phyloP scores from a whole-genome alignment of 2,797 vertebrate species.

The Echeneis naucrates region DNA sequence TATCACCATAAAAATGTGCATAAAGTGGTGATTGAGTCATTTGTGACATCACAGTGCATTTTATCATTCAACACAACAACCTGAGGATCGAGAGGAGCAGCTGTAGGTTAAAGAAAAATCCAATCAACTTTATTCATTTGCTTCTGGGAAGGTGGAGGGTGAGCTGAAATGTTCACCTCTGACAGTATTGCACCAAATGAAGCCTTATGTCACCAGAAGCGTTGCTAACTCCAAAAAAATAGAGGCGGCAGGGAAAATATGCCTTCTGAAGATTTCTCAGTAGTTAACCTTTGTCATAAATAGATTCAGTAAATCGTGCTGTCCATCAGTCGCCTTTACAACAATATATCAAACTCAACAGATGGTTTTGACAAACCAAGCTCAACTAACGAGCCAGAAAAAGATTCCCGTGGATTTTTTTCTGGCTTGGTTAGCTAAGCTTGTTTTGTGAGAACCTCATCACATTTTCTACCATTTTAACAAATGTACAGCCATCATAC shows the following conservation, averaged over 20 bases:
- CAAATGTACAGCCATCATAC: slow-evolving; percentile 59
- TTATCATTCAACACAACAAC: not conserved
- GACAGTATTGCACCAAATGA: slow-evolving; percentile 84
- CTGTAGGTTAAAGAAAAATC: slow-evolving; percentile 16
- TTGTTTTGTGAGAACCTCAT: slow-evolving; percentile 19
- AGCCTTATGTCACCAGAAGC: slow-evolving; percentile 75
- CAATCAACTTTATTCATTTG: slow-evolving; percentile 70
- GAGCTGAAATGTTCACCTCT: slow-evolving; percentile 34
- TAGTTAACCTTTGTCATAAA: slow-evolving; percentile 76
- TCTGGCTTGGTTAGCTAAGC: slow-evolving; percentile 14
- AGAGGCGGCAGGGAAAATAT: slow-evolving; percentile 87
- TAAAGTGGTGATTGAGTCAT: not conserved
- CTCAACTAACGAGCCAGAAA: slow-evolving; percentile 8
- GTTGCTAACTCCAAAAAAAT: slow-evolving; percentile 81
- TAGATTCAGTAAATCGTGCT: slow-evolving; percentile 60
- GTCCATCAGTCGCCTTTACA: slow-evolving; percentile 65
- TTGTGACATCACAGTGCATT: not conserved
- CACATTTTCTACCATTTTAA: slow-evolving; percentile 24
- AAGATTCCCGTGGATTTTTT: not conserved
- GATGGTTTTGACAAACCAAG: not conserved
- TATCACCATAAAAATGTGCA: not conserved
- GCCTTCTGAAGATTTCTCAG: slow-evolving; percentile 82
- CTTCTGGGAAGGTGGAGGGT: slow-evolving; percentile 40
- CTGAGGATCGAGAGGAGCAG: not conserved
- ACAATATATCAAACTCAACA: slow-evolving; percentile 14